Base-by-base conservation (phyloP, 1,140 invertebrate species). In the Macrotrachela quadricornifera region DNA sequence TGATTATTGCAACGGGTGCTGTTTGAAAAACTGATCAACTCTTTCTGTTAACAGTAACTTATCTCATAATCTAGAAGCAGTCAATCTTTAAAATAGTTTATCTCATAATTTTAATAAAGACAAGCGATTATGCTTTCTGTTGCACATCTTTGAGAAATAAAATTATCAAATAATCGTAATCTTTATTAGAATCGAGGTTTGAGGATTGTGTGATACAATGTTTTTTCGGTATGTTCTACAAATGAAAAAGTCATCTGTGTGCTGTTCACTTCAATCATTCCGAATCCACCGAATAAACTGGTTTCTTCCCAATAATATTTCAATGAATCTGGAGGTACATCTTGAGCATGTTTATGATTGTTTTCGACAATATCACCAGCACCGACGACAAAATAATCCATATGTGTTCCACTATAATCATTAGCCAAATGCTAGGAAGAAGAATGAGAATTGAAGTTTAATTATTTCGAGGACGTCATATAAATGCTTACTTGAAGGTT, bases 401-500 rank as follows among this genome's bases (percentile, higher is more conserved):
- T 57, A 10, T 30, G 46, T 40, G 37, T 36, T 12, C 39, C 39
- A 15, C 40, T 21, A 16, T 46, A 38, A 45, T 13, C 46, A 21
- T 53, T 15, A 41, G 58, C 55, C 54, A 71, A 66, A 61, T 71
- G 69, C 16, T 71, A 4, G 2, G 69, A 51, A 56, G 65, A 66
- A 59, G 75, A 74, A 54, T 75, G 73, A 59, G 75, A 73, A 14
- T 47, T 40, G 15, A 53, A 17, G 16, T 53, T 13, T 21, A 10
- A 46, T 18, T 47, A 36, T 43, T 58, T 56, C 54, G 70, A 66
- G 60, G 70, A 68, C n/a, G 56, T 4, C 21, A 70, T 52, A 56
- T n/a, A 66, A 67, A 59, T 75, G 74, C 54, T 75, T 73, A 59
- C 75, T 73, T 15, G 69, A 13, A 70, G 55, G 55, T 67, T 69